A percentile compares a stretch with the other conserved stretches of the same genome.
These are phyloP conservation scores for Troides helena DNA, from an alignment of 2,888 invertebrate genomes.

Conservation along the genomic window DNA sequence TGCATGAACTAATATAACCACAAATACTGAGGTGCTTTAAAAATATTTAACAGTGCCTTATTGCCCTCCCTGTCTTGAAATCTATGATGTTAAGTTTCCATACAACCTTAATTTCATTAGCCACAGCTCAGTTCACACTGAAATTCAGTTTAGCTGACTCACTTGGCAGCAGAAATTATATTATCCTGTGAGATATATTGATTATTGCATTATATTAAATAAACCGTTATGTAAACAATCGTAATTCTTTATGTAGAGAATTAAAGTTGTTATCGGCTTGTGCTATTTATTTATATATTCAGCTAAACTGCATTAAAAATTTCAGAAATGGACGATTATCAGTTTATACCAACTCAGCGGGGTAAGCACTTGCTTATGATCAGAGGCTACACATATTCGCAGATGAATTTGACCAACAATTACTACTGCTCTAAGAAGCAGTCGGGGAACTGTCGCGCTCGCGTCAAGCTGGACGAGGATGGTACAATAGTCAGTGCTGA, in stretches of 20 bases:
- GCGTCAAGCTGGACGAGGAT: conserved; percentile 36
- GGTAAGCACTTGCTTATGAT: conserved; percentile 41
- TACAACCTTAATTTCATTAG: no score
- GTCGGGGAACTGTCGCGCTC: conserved; percentile 37
- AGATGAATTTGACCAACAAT: conserved; percentile 35
- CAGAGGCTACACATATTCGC: conserved; percentile 42
- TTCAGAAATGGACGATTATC: conserved; percentile 33
- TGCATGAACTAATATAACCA: no score
- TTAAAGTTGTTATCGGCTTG: background rate
- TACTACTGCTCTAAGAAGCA: conserved; percentile 47
- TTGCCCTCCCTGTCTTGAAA: no score
- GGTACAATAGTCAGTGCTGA: conserved; percentile 35
- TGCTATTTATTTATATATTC: background rate
- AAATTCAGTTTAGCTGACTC: no score
- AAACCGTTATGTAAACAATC: no score
- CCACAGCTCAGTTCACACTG: no score
- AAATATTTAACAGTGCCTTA: no score
- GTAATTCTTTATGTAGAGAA: background rate
- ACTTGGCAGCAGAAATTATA: no score
- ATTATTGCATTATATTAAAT: no score
- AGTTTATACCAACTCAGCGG: conserved; percentile 42
- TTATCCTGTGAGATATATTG: no score
- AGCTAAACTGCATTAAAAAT: conserved; percentile 7
- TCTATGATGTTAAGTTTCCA: no score
- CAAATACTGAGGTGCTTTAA: no score